Percentiles rank a stretch among this genome's conserved stretches.
Evolutionary conservation across 2,797 vertebrate species (phyloP).

Genomic region (Lepidocolaptes lacrymiger): DNA sequence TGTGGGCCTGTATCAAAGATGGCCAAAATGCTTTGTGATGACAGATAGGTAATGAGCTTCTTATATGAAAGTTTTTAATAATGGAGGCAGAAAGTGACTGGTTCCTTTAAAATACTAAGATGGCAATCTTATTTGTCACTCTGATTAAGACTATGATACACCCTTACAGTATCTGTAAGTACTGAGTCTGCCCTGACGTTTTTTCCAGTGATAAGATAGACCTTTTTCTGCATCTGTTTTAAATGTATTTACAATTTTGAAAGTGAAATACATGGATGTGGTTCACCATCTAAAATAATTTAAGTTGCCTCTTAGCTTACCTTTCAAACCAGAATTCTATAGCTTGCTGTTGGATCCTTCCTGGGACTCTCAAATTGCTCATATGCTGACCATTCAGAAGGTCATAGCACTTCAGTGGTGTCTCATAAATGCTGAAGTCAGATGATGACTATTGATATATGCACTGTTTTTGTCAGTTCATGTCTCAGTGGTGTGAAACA

Average conservation of each 20-base stretch:
- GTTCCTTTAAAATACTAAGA: not conserved
- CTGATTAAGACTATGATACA: not conserved
- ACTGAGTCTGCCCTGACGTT: not conserved
- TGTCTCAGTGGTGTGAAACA: slow-evolving; percentile 15
- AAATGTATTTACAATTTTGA: not conserved
- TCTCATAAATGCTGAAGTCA: not conserved
- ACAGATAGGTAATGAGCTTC: not conserved
- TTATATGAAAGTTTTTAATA: not conserved
- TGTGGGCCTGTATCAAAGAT: not conserved
- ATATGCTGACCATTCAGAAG: not conserved
- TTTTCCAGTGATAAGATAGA: not conserved
- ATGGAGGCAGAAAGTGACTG: not conserved
- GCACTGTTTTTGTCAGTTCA: slow-evolving; percentile 12
- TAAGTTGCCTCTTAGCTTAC: not conserved
- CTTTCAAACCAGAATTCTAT: not conserved
- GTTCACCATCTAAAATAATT: not conserved
- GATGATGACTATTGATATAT: slow-evolving; percentile 8
- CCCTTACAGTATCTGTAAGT: not conserved
- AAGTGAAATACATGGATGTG: not conserved
- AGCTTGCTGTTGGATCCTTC: not conserved
- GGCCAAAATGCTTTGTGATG: not conserved
- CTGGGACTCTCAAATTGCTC: rapidly evolving
- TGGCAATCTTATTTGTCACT: not conserved
- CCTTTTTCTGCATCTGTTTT: not conserved
- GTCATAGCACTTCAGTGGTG: not conserved